Conservation (phyloP, 2,888 invertebrate species). For the Macrophya annulata region DNA sequence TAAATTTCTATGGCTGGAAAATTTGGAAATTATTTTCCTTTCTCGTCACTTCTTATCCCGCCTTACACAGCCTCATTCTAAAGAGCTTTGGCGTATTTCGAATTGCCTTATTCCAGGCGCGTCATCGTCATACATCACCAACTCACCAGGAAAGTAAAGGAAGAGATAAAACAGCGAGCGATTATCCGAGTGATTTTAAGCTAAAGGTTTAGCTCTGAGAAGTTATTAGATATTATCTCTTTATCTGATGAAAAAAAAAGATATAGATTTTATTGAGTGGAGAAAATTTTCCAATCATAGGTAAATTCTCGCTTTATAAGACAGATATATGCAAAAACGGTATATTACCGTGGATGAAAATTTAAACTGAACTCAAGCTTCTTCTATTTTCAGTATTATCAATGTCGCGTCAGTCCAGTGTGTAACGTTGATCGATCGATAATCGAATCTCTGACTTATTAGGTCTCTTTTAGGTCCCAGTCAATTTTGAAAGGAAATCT, state of each 20-base stretch:
- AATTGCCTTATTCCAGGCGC: constrained; percentile 20
- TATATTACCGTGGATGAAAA: background rate
- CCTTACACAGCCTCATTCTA: too few relatives aligned
- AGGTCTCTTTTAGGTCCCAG: background rate
- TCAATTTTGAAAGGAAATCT: constrained; percentile 22
- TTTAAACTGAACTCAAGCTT: constrained; percentile 5
- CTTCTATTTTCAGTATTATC: background rate
- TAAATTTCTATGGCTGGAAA: too few relatives aligned
- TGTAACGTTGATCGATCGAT: constrained; percentile 45
- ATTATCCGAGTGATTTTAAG: background rate
- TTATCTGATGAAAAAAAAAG: background rate
- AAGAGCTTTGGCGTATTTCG: background rate
- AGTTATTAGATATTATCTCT: background rate
- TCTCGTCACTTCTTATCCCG: background rate
- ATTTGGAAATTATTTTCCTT: background rate
- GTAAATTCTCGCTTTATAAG: background rate
- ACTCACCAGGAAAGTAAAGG: background rate
- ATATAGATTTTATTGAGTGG: background rate
- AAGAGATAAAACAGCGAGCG: background rate
- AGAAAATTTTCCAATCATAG: background rate
- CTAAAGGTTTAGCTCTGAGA: background rate
- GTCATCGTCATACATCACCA: background rate
- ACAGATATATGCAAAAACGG: background rate
- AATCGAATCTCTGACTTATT: constrained; percentile 41
- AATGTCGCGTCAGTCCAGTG: background rate